These are phyloP conservation scores for Halcyon badia DNA, from an alignment of 2,797 vertebrate genomes.

Conservation along the genomic window DNA sequence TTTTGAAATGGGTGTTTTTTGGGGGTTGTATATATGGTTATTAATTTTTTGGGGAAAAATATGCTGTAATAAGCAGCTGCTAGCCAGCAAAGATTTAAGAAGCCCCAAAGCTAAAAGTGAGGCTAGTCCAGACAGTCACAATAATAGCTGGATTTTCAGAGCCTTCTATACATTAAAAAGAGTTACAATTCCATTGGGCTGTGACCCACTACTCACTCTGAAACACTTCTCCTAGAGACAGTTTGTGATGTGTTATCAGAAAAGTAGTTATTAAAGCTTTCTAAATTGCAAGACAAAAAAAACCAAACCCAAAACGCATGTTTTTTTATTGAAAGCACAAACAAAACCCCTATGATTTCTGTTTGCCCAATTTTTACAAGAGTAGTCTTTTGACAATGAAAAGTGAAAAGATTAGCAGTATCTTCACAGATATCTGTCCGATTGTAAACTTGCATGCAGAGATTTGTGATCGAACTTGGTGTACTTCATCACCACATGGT, in stretches of 20 bases:
- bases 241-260: background rate
- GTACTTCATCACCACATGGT: background rate
- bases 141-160: background rate
- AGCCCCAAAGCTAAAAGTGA: background rate
- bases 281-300: background rate
- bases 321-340: background rate
- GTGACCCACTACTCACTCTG: background rate
- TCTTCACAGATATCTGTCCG: background rate
- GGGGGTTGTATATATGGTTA: background rate
- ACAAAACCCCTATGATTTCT: background rate
- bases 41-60: background rate
- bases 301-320: background rate
- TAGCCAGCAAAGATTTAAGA: background rate
- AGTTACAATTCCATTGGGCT: background rate
- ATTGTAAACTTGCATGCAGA: background rate
- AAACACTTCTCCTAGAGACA: background rate
- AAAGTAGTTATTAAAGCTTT: background rate
- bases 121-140: background rate
- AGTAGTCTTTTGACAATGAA: background rate
- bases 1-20: background rate
- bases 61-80: background rate
- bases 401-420: background rate
- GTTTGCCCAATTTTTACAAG: background rate
- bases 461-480: background rate
- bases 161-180: background rate